Base-by-base conservation (phyloP, 2,797 vertebrate genomes). In the Sebastes iracundus region DNA sequence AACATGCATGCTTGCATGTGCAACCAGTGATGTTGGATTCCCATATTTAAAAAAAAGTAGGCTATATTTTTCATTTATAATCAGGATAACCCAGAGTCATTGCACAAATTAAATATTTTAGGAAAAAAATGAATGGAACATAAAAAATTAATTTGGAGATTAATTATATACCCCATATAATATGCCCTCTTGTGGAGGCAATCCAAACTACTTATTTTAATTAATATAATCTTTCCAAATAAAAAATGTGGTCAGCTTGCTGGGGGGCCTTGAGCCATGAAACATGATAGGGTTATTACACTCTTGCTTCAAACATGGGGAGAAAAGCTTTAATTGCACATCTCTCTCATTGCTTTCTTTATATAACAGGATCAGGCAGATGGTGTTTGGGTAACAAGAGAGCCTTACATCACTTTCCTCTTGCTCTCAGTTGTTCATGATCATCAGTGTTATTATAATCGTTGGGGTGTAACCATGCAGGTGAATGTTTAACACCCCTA, bases 341-440 rank as follows among this genome's bases (percentile, higher is more conserved):
- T 84, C 75, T 80, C 42, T 84, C 82, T 73, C 82, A 77, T 77
- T 76, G 63, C 83, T 90, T 86, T 86, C 80, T 95, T 94, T 95
- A 95, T 87, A 82, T 94, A 95, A 95, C 90, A 90, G 91, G 89
- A 94, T 94, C 82, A 80, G 85, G 84, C 93, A 95, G 93, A 95
- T 95, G 92, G 93, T 85, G 92, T 94, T 92, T 88, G 91, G 90
- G 85, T 90, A 90, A 92, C 87, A 82, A 71, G 77, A 71, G 77
- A 87, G 79, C 88, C 89, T 93, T 90, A 86, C 88, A 92, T 94
- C 91, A 93, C 92, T 94, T 86, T 86, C 72, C 72, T 80, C 71
- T 74, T 49, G 28, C 73, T 75, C 66, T 60, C 70, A 63, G 28
- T 80, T 71, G 65, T 65, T 82, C 35, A 77, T 79, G 65, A 85